These are phyloP conservation scores for Orcinus orca DNA, from an alignment of 2,113 vertebrate genomes.

Conservation along the genomic window DNA sequence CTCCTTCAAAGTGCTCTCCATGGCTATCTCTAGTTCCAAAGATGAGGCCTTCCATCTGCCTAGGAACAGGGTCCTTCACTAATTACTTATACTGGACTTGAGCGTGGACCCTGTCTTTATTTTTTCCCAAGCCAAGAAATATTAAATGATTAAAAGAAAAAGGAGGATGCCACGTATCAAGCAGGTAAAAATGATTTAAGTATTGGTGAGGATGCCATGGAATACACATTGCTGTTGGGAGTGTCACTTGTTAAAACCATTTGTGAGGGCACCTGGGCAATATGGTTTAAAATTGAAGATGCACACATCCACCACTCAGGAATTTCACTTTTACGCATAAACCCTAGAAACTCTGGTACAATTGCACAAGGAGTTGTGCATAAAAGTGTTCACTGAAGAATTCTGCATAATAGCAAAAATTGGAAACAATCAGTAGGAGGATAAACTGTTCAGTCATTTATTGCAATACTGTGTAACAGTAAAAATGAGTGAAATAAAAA, in stretches of 20 bases:
- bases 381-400: not conserved
- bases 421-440: not conserved
- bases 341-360: not conserved
- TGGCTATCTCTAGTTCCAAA: not conserved
- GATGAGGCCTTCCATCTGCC: not conserved
- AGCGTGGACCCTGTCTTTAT: not conserved
- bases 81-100: not conserved
- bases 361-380: not conserved
- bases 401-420: not conserved
- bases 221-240: not conserved
- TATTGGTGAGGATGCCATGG: not conserved
- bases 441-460: not conserved
- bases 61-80: not conserved
- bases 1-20: not conserved
- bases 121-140: not conserved
- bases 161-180: not conserved
- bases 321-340: not conserved
- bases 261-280: not conserved
- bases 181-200: not conserved
- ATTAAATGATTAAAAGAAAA: constrained; percentile 1
- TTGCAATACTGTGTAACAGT: not conserved
- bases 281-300: not conserved
- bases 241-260: not conserved
- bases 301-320: not conserved
- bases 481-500: not conserved